Evolutionary conservation across 2,888 invertebrate species (phyloP).

Genomic region (Hemistola chrysoprasaria): DNA sequence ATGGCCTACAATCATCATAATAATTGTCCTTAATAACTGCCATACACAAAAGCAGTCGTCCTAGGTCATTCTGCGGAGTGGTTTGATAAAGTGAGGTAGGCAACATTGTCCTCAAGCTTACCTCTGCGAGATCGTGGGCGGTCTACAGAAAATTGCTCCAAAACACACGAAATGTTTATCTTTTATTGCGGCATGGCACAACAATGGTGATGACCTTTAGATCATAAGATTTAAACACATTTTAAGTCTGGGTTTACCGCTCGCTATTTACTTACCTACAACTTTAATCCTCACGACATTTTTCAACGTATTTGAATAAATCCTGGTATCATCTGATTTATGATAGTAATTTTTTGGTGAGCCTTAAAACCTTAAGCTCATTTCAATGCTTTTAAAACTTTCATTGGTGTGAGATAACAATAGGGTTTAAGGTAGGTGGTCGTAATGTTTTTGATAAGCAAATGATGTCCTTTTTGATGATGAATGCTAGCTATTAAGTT

Average conservation of each 20-base stretch:
- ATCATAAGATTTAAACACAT: conserved; percentile 52
- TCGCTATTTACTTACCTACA: conserved; percentile 46
- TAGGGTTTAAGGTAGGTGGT: conserved; percentile 47
- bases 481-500: conserved; percentile 36
- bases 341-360: conserved; percentile 17
- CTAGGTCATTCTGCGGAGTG: conserved; percentile 17
- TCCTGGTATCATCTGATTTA: conserved; percentile 25
- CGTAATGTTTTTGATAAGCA: conserved; percentile 49
- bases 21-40: conserved; percentile 6
- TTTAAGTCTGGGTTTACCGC: conserved; percentile 44
- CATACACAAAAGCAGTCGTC: conserved; percentile 3
- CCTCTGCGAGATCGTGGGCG: conserved; percentile 48
- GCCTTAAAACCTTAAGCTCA: conserved; percentile 14
- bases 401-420: conserved; percentile 35
- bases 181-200: conserved; percentile 68
- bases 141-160: conserved; percentile 64
- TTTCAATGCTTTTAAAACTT: conserved; percentile 27
- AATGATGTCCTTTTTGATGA: conserved; percentile 35
- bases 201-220: conserved; percentile 74
- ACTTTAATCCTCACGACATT: conserved; percentile 31
- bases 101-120: conserved; percentile 22
- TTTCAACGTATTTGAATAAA: conserved; percentile 31
- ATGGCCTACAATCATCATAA: conserved; percentile 3
- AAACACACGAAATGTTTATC: conserved; percentile 72
- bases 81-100: conserved; percentile 1